These are phyloP conservation scores for Elymnias hypermnestra DNA, from an alignment of 1,140 invertebrate species.

Conservation along the genomic window DNA sequence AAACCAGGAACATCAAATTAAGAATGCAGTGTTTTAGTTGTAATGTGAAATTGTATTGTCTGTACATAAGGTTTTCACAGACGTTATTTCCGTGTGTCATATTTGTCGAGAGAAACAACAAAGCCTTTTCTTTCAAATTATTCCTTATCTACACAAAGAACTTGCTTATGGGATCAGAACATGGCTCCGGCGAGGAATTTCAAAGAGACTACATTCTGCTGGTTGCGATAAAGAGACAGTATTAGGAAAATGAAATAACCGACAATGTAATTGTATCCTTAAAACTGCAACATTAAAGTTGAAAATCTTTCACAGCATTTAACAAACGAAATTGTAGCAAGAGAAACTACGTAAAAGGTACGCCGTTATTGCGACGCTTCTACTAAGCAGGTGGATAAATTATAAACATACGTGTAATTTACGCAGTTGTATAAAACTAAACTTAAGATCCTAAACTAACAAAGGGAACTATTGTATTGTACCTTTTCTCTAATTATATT, in stretches of 20 bases:
- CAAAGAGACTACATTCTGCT: slow-evolving; percentile 31
- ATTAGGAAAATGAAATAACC: slow-evolving; percentile 26
- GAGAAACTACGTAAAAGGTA: slow-evolving; percentile 32
- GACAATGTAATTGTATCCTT: slow-evolving; percentile 21
- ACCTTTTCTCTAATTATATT: too few species aligned
- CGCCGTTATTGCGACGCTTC: slow-evolving; percentile 34
- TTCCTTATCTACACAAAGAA: slow-evolving; percentile 20
- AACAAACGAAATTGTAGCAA: slow-evolving; percentile 33
- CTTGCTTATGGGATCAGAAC: slow-evolving; percentile 26
- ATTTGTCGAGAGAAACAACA: slow-evolving; percentile 4
- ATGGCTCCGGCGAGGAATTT: slow-evolving; percentile 26
- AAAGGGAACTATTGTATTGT: too few species aligned
- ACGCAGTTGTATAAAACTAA: neutral
- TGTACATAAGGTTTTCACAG: too few species aligned
- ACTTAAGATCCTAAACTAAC: slow-evolving; percentile 14
- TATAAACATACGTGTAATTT: slow-evolving; percentile 16
- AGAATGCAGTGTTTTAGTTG: too few species aligned
- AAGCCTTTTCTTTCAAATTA: slow-evolving; percentile 17
- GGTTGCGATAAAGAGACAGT: slow-evolving; percentile 43
- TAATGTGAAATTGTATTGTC: too few species aligned
- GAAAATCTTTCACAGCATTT: slow-evolving; percentile 10
- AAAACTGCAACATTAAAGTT: slow-evolving; percentile 7
- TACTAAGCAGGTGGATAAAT: slow-evolving; percentile 36
- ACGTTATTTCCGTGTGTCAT: slow-evolving; percentile 4
- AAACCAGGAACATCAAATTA: too few species aligned